Conservation (phyloP, 2,113 vertebrate genomes). For the Lophotis ruficrista region DNA sequence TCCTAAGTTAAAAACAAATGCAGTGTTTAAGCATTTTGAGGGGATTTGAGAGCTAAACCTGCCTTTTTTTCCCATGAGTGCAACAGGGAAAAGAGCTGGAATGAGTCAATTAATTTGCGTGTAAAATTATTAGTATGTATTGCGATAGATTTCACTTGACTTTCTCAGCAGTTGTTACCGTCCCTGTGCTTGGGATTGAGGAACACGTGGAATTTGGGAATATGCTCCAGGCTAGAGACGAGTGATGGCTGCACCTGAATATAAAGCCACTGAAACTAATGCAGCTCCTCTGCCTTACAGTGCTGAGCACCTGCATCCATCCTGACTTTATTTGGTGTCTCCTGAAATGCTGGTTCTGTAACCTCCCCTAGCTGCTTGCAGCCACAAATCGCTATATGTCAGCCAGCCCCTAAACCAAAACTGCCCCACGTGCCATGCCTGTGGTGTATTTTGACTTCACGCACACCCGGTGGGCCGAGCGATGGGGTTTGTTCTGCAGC, state of each 20-base stretch:
- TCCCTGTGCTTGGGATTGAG: neutral
- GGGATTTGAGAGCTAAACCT: neutral
- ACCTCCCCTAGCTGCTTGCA: neutral
- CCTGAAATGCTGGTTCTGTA: neutral
- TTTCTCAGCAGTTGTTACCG: neutral
- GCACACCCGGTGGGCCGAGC: rapidly evolving
- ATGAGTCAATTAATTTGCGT: neutral
- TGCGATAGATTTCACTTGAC: neutral
- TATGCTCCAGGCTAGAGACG: neutral
- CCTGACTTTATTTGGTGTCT: neutral
- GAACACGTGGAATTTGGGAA: neutral
- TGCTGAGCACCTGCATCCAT: neutral
- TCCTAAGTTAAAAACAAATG: neutral
- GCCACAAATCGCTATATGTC: neutral
- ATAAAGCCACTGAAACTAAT: neutral
- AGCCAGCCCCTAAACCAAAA: neutral
- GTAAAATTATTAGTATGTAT: neutral
- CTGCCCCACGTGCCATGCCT: neutral
- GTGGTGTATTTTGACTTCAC: neutral
- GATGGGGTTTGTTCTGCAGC: neutral
- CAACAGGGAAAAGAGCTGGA: neutral
- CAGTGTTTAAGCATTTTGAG: neutral
- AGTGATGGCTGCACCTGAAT: neutral
- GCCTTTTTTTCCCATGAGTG: neutral
- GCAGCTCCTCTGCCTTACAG: neutral